Conservation (phyloP, 2,113 vertebrate genomes). For the Aspidoscelis tigris region DNA sequence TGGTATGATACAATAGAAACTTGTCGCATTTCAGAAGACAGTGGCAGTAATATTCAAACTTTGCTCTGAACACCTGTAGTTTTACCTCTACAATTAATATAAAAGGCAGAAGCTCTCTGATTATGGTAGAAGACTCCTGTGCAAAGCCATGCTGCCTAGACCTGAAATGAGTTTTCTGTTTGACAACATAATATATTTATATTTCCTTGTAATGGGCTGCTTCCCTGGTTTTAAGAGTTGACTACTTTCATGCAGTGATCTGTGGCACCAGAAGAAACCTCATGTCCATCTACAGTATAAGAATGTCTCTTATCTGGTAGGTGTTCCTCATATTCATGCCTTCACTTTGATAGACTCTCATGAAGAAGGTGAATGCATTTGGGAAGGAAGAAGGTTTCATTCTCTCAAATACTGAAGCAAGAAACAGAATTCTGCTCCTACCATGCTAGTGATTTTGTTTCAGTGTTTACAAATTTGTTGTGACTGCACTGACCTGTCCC, state of each 20-base stretch:
- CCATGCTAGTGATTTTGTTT: not conserved
- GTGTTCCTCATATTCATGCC: not conserved
- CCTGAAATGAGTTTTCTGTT: not conserved
- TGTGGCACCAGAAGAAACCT: not conserved
- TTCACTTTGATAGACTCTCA: not conserved
- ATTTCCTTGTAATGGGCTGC: not conserved
- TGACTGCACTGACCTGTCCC: not conserved
- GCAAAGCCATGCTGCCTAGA: accelerated
- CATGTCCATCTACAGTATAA: not conserved
- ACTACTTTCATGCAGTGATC: accelerated
- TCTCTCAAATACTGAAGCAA: not conserved
- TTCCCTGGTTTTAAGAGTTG: not conserved
- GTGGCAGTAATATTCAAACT: not conserved
- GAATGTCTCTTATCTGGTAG: not conserved
- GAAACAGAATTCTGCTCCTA: not conserved
- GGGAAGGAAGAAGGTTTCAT: not conserved
- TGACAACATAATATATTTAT: not conserved
- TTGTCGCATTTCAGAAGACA: not conserved
- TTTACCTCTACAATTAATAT: accelerated
- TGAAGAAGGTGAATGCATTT: not conserved
- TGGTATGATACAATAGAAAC: accelerated
- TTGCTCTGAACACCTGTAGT: accelerated
- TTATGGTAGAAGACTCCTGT: accelerated
- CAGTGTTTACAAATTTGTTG: not conserved
- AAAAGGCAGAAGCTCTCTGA: accelerated